Evolutionary conservation across 2,113 vertebrate species (phyloP), one percentile per base, ranked within the genome.

Genomic region (Lathamus discolor): DNA sequence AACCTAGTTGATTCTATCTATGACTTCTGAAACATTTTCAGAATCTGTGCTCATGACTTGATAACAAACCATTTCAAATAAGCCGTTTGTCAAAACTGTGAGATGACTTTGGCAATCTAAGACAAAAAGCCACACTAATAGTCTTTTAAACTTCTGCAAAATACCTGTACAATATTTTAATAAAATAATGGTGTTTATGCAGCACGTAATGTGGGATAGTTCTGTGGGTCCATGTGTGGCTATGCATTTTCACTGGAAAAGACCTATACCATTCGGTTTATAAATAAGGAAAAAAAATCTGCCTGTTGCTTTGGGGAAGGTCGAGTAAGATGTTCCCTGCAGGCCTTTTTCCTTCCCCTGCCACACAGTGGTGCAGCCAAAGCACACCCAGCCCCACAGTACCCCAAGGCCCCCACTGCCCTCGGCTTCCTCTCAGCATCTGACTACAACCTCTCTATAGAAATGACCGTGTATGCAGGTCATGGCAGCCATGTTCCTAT

Each of bases 281-380:
- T 67, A 88, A 77, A 69, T 43, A 69, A 64, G 39, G 61, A 81
- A 74, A 8, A 73, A 75, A 84, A 74, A 29, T 44, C 35, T 83
- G 6, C 27, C 55, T 41, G 24, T 69, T 90, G 31, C 43, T 66
- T 22, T 27, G 43, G 8, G 9, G 33, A 75, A 63, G 35, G 31
- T 37, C 31, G 69, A 49, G 18, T n/a, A 25, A 54, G 68, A 77
- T 39, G 41, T 85, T 10, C 33, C 19, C 17, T 33, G 29, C 33
- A 74, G 10, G 8, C 16, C 14, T 44, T 23, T 37, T 62, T 69
- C 61, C 37, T 61, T 37, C 23, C 67, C 17, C 29, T 61, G n/a
- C 17, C 44, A 16, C 2, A 0, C 35, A 41, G 64, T 2, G 3
- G 55, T 3, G 4, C 24, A 24, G 31, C 11, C 29, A 59, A 37